phyloP scores from a whole-genome alignment of 2,113 vertebrate genomes.

The Cryptomyrus ogoouensis region DNA sequence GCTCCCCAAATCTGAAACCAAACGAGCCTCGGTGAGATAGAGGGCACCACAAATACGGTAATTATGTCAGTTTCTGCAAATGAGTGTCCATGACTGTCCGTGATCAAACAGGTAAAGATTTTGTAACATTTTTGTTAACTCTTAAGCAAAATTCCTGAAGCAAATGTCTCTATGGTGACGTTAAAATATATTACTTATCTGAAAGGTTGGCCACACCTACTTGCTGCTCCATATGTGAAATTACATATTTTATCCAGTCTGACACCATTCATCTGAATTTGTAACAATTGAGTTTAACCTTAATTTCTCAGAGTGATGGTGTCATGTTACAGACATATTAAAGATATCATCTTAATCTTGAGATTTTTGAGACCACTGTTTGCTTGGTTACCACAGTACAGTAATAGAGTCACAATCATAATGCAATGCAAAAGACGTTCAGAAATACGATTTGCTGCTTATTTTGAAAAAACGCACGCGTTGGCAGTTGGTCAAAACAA shows the following conservation, averaged over 20 bases:
- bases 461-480: background rate
- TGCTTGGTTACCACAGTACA: background rate
- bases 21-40: slow-evolving; percentile 24
- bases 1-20: slow-evolving; percentile 41
- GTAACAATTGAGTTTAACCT: background rate
- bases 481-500: background rate
- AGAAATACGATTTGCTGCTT: background rate
- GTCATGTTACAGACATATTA: background rate
- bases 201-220: background rate
- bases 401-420: background rate
- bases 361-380: background rate
- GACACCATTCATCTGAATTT: background rate
- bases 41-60: background rate
- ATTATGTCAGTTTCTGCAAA: background rate
- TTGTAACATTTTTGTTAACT: background rate
- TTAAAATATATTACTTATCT: background rate
- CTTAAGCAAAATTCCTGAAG: background rate
- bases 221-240: background rate
- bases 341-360: background rate
- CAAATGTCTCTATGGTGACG: background rate
- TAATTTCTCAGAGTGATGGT: background rate
- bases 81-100: background rate
- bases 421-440: background rate
- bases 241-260: background rate
- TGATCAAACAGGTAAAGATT: background rate